A percentile compares a stretch with the other conserved stretches of the same genome.
Evolutionary conservation across 2,888 invertebrate species (phyloP).

Genomic region (Cephus pulcher): DNA sequence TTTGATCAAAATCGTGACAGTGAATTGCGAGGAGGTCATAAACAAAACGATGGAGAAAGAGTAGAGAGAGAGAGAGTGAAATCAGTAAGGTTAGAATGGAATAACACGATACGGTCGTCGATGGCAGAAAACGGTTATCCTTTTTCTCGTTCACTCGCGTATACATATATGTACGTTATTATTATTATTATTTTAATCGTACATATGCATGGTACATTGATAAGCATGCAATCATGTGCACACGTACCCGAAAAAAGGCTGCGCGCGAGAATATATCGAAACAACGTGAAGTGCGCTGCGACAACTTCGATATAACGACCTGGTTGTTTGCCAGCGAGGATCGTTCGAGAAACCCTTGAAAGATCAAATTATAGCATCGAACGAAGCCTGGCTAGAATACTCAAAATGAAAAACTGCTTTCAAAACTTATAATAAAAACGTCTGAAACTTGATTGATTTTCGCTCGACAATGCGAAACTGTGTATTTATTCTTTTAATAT

Average conservation of each 20-base stretch:
- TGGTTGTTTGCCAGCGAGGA: neutral
- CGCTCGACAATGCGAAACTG: neutral
- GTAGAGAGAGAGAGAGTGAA: neutral
- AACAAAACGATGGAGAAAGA: neutral
- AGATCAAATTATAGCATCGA: constrained; percentile 49
- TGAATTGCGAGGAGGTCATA: neutral
- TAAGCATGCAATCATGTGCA: neutral
- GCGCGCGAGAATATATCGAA: neutral
- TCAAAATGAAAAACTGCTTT: constrained; percentile 48
- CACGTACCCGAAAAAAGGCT: neutral
- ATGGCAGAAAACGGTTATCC: neutral
- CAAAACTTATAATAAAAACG: constrained; percentile 53
- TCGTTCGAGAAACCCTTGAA: constrained; percentile 12
- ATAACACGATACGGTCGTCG: neutral
- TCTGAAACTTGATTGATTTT: constrained; percentile 1
- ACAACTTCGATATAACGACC: neutral
- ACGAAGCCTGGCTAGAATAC: constrained; percentile 50
- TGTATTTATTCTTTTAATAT: neutral
- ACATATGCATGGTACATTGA: neutral
- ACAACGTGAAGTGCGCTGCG: neutral
- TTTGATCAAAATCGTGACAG: neutral
- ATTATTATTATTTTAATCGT: neutral
- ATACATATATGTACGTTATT: neutral
- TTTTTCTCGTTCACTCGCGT: neutral
- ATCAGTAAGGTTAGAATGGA: neutral